A percentile compares a stretch with the other conserved stretches of the same genome.
These are phyloP conservation scores for Drosophila helvetica DNA, from an alignment of 2,888 invertebrate species.

Conservation along the genomic window DNA sequence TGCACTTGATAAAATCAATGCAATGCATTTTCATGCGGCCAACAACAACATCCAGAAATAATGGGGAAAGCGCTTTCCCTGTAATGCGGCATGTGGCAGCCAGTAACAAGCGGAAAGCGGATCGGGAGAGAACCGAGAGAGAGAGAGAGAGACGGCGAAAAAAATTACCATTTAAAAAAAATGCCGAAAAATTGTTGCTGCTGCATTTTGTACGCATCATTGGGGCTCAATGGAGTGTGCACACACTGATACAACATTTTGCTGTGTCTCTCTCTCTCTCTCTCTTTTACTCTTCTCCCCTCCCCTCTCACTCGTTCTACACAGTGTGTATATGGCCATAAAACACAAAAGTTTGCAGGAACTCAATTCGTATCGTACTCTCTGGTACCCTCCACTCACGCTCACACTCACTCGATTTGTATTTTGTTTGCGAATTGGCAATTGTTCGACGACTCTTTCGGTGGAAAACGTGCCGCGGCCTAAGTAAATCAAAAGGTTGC, in stretches of 20 bases:
- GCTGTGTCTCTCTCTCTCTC: slow-evolving; percentile 45
- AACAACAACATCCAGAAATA: slow-evolving; percentile 38
- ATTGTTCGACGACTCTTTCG: slow-evolving; percentile 56
- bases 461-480: slow-evolving; percentile 59
- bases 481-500: slow-evolving; percentile 71
- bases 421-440: slow-evolving; percentile 63
- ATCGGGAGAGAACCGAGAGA: slow-evolving; percentile 1
- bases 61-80: slow-evolving; percentile 51
- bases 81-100: slow-evolving; percentile 52
- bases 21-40: slow-evolving; percentile 60
- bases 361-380: slow-evolving; percentile 39
- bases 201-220: slow-evolving; percentile 82
- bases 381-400: not conserved
- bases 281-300: too few relatives aligned
- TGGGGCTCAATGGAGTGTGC: slow-evolving; percentile 81
- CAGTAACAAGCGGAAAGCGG: slow-evolving; percentile 40
- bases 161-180: slow-evolving; percentile 69
- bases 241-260: slow-evolving; percentile 79
- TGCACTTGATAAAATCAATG: slow-evolving; percentile 69
- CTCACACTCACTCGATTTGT: slow-evolving; percentile 32
- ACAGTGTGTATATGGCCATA: slow-evolving; percentile 33
- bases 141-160: slow-evolving; percentile 16
- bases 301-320: slow-evolving; percentile 24
- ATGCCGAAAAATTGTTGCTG: slow-evolving; percentile 72
- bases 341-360: slow-evolving; percentile 63